Evolutionary conservation across 2,113 vertebrate species (phyloP).

Genomic region (Zeus faber): DNA sequence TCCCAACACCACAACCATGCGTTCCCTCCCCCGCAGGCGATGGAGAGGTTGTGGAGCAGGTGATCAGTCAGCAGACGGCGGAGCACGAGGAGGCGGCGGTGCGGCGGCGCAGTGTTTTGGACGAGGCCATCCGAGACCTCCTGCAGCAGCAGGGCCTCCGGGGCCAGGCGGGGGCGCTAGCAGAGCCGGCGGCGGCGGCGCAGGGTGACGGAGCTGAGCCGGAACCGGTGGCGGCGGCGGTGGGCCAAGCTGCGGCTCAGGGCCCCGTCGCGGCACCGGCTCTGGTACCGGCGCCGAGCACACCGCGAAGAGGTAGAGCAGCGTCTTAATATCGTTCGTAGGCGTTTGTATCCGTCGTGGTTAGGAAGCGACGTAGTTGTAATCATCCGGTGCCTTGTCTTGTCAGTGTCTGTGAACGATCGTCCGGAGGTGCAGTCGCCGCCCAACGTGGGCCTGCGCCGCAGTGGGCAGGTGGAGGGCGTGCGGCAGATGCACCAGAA

Average conservation of each 20-base stretch:
- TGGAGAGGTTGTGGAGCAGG: conserved; percentile 95
- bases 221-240: no score
- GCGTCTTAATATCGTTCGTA: not conserved
- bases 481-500: conserved; percentile 97
- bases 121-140: conserved; percentile 87
- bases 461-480: conserved; percentile 94
- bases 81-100: conserved; percentile 78
- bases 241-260: conserved; percentile 31
- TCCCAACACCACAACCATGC: no score
- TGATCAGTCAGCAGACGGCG: conserved; percentile 89
- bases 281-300: conserved; percentile 64
- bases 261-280: conserved; percentile 11
- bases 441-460: conserved; percentile 90
- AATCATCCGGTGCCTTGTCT: no score
- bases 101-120: conserved; percentile 80
- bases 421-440: conserved; percentile 88
- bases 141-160: conserved; percentile 83
- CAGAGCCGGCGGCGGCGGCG: not conserved
- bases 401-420: conserved; percentile 81
- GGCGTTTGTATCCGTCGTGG: not conserved
- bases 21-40: conserved; percentile 74
- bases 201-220: not conserved
- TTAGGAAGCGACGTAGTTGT: no score
- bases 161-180: conserved; percentile 35
- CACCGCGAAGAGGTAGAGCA: conserved; percentile 84